Evolutionary conservation across 1,140 invertebrate genomes (phyloP).

Genomic region (Vollenhovia emeryi): DNA sequence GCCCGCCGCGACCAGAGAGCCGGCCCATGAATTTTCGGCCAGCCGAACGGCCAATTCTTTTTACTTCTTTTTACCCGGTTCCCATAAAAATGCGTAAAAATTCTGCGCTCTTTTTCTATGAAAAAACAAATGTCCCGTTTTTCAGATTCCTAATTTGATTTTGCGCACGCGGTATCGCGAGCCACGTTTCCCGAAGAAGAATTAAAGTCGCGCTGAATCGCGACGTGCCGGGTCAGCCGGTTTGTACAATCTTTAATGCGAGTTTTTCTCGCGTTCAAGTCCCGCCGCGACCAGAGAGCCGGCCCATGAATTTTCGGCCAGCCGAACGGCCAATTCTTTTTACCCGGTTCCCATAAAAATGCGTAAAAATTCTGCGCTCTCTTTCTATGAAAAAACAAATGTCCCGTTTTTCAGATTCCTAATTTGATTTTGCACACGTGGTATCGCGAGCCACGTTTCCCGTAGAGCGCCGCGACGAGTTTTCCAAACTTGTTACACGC

Average conservation of each 20-base stretch:
- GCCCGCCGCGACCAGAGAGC: background rate
- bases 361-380: background rate
- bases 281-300: background rate
- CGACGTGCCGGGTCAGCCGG: background rate
- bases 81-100: background rate
- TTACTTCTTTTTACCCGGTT: background rate
- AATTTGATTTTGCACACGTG: background rate
- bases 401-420: background rate
- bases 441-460: background rate
- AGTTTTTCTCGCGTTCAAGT: conserved; percentile 18
- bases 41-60: background rate
- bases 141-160: background rate
- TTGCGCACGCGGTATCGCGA: background rate
- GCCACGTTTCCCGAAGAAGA: background rate
- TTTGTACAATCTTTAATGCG: conserved; percentile 28
- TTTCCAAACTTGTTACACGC: conserved; percentile 15
- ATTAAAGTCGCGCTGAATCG: conserved; percentile 43
- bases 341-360: background rate
- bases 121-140: background rate
- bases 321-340: background rate
- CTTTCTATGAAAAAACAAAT: background rate
- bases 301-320: conserved; percentile 22
- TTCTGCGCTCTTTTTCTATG: background rate
- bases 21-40: conserved; percentile 24
- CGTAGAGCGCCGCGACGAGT: background rate